Base-by-base conservation (phyloP, 2,888 invertebrate species). In the Habroteleia sp. region DNA sequence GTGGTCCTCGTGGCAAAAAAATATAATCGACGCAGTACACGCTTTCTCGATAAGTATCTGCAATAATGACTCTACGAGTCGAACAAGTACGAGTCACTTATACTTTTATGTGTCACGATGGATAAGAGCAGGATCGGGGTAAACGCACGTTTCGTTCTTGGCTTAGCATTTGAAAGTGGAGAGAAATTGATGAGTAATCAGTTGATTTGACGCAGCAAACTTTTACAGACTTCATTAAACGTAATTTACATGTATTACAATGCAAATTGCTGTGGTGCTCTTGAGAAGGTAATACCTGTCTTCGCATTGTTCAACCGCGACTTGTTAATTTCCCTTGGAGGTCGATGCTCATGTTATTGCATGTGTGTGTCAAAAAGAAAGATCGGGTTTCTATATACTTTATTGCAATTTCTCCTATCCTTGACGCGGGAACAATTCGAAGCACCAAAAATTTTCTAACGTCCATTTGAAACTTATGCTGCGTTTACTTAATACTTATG, bases 111-210 rank as follows among this genome's bases (percentile, higher is more conserved):
- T 68, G 68, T 68, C 52, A 69, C 50, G 60, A 29, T 50, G 50
- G 6, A 48, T 48, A 52, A 42, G 11, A 35, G 31, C 35, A 27
- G 44, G 29, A 20, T 54, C 54, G 23, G 8, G 13, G 50, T 16
- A 44, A 69, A 42, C 42, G 66, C 48, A 17, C 14, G 44, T 31
- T 48, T 27, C 11, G 58, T 42, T 58, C 58, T 58, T 17, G 10
- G 35, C 27, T 10, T 20, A 23, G 42, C 68, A 10, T 69, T 69
- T 44, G 60, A 69, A 69, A 69, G 69, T 60, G 44, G 16, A 20
- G 69, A 69, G 69, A 69, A 69, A 69, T 60, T 69, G 69, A 69
- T 69, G 69, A 44, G 52, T 44, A 60, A 69, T 52, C 69, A 31
- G 52, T 29, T 52, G 68, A 50, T 50, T 69, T 35, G 48, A 68